Evolutionary conservation across 2,797 vertebrate species (phyloP), one percentile per base, ranked within the genome.

Genomic region (Margarornis squamiger): DNA sequence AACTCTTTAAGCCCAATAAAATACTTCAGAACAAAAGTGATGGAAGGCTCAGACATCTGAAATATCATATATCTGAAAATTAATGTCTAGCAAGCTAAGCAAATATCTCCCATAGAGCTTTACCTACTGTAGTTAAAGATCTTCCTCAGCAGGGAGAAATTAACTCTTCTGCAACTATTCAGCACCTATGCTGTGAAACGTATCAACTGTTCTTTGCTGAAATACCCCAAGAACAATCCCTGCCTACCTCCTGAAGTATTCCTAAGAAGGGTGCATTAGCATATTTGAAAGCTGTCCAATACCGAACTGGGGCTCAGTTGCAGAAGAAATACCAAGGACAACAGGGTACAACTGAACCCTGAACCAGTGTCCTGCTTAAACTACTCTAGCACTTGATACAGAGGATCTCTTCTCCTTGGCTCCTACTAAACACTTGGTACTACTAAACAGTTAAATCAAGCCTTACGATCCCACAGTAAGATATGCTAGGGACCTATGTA

Each of bases 401-500:
- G 43, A 58, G 3, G 12, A 82, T 61, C 23, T 82, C 32, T 79
- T 51, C 63, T 32, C 39, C 39, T 32, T 80, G 41, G 21, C 34
- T 88, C 14, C 49, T 49, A 27, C 49, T 49, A 49, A 49, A 49
- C 24, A 49, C 49, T 49, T 49, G 26, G 14, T 27, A 49, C 26
- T 49, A 27, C 8, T 27, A 27, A 77, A 16, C 7, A 93, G 74
- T 14, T 80, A 67, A 90, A 68, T 51, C 46, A 65, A 67, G 14
- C 7, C 10, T 67, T 71, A 29, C 23, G 10, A 80, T 58, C 16
- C 29, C 52, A 21, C 3, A 38, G n/a, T 45, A 65, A 84, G 10
- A 72, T 8, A 65, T 3, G 3, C 43, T 19, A 14, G 1, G 2
- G 45, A 10, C 3, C 32, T 34, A 12, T 1, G 1, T 21, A 45